Evolutionary conservation across 2,113 vertebrate genomes (phyloP).

Genomic region (Menura novaehollandiae): DNA sequence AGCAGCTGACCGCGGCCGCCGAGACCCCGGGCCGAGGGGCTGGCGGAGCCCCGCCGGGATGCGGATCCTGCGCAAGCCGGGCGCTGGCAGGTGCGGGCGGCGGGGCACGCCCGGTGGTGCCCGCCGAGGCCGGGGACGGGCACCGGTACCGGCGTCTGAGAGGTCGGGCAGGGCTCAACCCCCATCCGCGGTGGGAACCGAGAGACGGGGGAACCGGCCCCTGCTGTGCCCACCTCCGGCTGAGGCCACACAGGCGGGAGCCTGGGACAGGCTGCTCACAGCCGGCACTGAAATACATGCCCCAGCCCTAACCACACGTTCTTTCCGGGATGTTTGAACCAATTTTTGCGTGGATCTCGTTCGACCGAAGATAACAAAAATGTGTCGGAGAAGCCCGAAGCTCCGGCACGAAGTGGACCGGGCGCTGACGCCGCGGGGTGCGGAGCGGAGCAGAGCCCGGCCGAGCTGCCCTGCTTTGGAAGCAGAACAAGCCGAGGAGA

Average conservation of each 20-base stretch:
- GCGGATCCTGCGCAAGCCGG: background rate
- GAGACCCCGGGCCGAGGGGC: background rate
- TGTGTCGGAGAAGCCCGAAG: background rate
- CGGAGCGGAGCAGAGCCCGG: background rate
- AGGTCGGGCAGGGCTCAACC: background rate
- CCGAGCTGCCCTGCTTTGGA: background rate
- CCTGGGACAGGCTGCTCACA: background rate
- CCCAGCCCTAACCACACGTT: background rate
- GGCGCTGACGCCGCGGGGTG: background rate
- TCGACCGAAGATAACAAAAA: background rate
- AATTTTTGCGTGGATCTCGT: background rate
- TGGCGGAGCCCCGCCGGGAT: background rate
- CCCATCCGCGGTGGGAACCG: background rate
- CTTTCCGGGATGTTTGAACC: background rate
- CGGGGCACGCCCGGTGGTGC: background rate
- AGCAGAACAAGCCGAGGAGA: background rate
- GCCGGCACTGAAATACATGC: background rate
- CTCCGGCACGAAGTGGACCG: background rate
- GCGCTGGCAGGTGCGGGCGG: background rate
- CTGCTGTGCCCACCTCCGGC: background rate
- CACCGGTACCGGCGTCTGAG: background rate
- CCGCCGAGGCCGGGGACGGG: background rate
- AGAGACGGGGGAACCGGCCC: background rate
- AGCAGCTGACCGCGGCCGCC: background rate
- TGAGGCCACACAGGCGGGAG: background rate